A percentile compares a stretch with the other conserved stretches of the same genome.
These are phyloP conservation scores for Halichoeres trimaculatus DNA, from an alignment of 2,113 vertebrate genomes.

Conservation along the genomic window DNA sequence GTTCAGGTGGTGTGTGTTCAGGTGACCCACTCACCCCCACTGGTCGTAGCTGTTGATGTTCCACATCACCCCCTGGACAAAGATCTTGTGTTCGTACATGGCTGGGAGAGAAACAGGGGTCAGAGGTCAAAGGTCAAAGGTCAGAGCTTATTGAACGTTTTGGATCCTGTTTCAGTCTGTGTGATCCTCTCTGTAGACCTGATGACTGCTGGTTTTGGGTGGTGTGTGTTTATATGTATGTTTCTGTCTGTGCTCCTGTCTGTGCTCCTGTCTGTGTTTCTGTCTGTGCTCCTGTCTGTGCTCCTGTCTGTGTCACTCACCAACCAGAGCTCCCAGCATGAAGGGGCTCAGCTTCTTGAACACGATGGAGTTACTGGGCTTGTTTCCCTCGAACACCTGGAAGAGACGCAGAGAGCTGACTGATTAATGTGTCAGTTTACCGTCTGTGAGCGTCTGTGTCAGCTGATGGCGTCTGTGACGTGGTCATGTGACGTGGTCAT, in stretches of 20 bases:
- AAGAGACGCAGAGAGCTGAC: constrained; percentile 37
- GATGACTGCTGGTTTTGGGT: too few relatives aligned
- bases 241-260: too few relatives aligned
- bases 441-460: too few relatives aligned
- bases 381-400: constrained; percentile 98
- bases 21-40: constrained; percentile 91
- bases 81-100: constrained; percentile 99
- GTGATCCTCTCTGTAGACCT: too few relatives aligned
- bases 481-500: too few relatives aligned
- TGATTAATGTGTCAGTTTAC: too few relatives aligned
- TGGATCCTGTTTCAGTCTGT: too few relatives aligned
- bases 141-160: too few relatives aligned
- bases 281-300: too few relatives aligned
- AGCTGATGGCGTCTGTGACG: too few relatives aligned
- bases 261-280: too few relatives aligned
- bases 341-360: constrained; percentile 94
- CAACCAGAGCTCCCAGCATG: constrained; percentile 93
- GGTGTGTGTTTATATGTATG: too few relatives aligned
- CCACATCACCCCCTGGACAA: constrained; percentile 96
- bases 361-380: constrained; percentile 94
- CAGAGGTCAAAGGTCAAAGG: neutral
- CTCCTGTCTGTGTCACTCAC: constrained; percentile 85
- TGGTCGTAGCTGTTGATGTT: constrained; percentile 99
- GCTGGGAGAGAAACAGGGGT: constrained; percentile 75
- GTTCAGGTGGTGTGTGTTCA: neutral